These are phyloP conservation scores for Tiliacea citrago DNA, from an alignment of 2,888 invertebrate species.

Conservation along the genomic window DNA sequence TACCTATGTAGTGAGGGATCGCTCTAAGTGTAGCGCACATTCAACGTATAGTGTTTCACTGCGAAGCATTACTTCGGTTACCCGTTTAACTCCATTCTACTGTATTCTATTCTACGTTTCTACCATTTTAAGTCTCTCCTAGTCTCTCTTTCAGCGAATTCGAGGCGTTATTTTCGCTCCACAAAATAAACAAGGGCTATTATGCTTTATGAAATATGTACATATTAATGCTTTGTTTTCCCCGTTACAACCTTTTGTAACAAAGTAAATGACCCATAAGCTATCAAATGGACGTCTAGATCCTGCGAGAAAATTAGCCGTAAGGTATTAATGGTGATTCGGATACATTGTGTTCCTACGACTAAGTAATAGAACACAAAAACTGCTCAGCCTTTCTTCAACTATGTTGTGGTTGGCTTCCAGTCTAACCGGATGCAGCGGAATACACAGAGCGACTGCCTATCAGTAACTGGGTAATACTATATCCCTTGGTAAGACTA, in stretches of 20 bases:
- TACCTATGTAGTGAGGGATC: slow-evolving; percentile 39
- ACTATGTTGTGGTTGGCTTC: no score
- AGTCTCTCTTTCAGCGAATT: slow-evolving; percentile 30
- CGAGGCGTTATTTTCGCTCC: slow-evolving; percentile 31
- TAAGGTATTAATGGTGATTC: slow-evolving; percentile 45
- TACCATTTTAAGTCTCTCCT: slow-evolving; percentile 6
- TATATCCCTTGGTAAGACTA: no score
- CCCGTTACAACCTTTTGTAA: slow-evolving; percentile 49
- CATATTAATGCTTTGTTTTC: slow-evolving; percentile 60
- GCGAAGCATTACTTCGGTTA: slow-evolving; percentile 45
- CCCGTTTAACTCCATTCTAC: slow-evolving; percentile 31
- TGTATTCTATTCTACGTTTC: background rate
- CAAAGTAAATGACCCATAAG: slow-evolving; percentile 59
- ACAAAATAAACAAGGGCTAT: slow-evolving; percentile 50
- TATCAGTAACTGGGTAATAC: no score
- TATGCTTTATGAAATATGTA: slow-evolving; percentile 57
- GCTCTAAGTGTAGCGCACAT: slow-evolving; percentile 47
- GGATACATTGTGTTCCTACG: slow-evolving; percentile 24
- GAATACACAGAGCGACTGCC: no score
- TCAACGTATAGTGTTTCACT: slow-evolving; percentile 54
- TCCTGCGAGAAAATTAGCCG: slow-evolving; percentile 57
- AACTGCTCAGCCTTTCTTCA: no score
- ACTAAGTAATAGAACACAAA: background rate
- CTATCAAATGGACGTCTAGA: slow-evolving; percentile 55
- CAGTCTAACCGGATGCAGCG: no score